Percentiles rank a stretch among this genome's conserved stretches.
These are phyloP conservation scores for Drosophila hydei DNA, from an alignment of 1,140 invertebrate genomes.

Conservation along the genomic window DNA sequence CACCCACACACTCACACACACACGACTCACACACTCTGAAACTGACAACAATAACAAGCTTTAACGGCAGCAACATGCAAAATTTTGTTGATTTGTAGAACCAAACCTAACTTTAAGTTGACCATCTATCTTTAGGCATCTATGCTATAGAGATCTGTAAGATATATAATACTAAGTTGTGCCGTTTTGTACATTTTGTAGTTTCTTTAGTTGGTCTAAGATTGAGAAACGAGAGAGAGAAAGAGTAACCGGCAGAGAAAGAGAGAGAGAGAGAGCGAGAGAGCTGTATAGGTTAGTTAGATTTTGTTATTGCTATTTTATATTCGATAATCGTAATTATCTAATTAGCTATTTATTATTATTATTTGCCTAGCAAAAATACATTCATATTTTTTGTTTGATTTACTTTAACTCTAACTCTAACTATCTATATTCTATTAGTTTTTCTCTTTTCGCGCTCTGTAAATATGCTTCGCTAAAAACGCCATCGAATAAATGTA, in stretches of 20 bases:
- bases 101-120: constrained; percentile 25
- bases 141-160: constrained; percentile 1
- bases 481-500: constrained; percentile 74
- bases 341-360: constrained; percentile 32
- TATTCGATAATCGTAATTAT: constrained; percentile 24
- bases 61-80: constrained; percentile 2
- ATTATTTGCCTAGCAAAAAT: constrained; percentile 2
- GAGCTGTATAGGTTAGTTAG: constrained; percentile 28
- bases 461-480: constrained; percentile 65
- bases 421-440: neutral
- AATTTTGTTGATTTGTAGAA: constrained; percentile 21
- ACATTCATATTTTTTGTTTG: constrained; percentile 5
- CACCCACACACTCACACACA: no score
- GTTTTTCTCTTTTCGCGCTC: constrained; percentile 22
- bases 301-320: constrained; percentile 41
- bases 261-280: constrained; percentile 24
- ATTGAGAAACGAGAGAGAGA: constrained; percentile 22
- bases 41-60: constrained; percentile 7
- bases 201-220: constrained; percentile 35
- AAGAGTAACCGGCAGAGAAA: no score
- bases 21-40: no score
- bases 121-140: constrained; percentile 14
- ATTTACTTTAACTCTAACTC: constrained; percentile 13
- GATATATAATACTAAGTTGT: constrained; percentile 8
- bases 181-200: constrained; percentile 20